phyloP scores from a whole-genome alignment of 53 echinoderm and acorn worm species.

The Luidia sarsii region DNA sequence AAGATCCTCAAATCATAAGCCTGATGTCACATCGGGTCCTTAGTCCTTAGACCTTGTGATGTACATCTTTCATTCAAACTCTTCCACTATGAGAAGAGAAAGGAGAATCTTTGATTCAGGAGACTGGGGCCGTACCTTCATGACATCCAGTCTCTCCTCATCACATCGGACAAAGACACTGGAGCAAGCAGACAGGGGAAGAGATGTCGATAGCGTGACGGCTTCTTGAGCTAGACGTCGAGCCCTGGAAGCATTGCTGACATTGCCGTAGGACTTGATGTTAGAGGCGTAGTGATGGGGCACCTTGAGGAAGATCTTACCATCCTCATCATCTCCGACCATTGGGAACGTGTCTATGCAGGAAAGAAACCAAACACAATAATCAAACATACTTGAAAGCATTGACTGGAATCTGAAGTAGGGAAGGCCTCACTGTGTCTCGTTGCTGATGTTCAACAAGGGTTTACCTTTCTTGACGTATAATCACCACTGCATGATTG shows the following conservation, averaged over 20 bases:
- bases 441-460: no score
- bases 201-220: constrained; percentile 87
- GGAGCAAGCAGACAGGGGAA: constrained; percentile 89
- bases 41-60: no score
- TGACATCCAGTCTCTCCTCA: constrained; percentile 94
- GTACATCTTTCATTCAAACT: no score
- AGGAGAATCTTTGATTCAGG: no score
- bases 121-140: no score
- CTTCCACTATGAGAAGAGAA: no score
- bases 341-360: constrained; percentile 83
- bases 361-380: background rate
- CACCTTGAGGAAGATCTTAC: constrained; percentile 80
- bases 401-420: no score
- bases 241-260: constrained; percentile 84
- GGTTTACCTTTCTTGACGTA: no score
- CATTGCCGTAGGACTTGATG: constrained; percentile 87
- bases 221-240: constrained; percentile 91
- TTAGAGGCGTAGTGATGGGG: constrained; percentile 93
- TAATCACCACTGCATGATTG: no score
- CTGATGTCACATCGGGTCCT: no score
- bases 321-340: constrained; percentile 89
- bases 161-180: constrained; percentile 96
- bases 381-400: background rate
- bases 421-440: no score
- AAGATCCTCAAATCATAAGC: background rate